phyloP scores from a whole-genome alignment of 1,140 invertebrate genomes.

The Zaprionus gabonicus region DNA sequence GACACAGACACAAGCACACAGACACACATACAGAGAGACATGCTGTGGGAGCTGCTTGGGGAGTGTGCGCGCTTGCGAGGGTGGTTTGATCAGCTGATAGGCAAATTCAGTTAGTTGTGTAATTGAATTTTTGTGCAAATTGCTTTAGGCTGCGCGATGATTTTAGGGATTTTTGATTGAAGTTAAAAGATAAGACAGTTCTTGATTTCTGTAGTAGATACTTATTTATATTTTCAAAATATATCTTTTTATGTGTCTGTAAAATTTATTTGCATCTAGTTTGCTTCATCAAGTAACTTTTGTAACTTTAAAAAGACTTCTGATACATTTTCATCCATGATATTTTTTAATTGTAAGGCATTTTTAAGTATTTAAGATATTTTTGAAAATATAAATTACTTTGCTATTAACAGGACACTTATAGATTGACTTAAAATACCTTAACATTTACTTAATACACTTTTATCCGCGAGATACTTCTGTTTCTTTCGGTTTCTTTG shows the following conservation, averaged over 20 bases:
- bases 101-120: not conserved
- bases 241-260: not conserved
- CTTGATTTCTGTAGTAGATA: not conserved
- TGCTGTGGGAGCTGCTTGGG: not conserved
- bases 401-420: not conserved
- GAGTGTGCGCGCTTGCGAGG: slow-evolving; percentile 20
- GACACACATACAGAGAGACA: slow-evolving; percentile 3
- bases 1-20: slow-evolving; percentile 8
- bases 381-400: not conserved
- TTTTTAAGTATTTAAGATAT: not conserved
- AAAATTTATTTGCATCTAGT: not conserved
- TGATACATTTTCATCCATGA: not conserved
- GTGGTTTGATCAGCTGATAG: not conserved
- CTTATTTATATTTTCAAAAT: not conserved
- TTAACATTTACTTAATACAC: not conserved
- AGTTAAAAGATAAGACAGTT: not conserved
- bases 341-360: not conserved
- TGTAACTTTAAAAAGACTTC: too few relatives aligned
- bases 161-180: not conserved
- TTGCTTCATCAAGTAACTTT: not conserved
- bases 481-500: not conserved
- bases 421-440: not conserved
- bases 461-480: not conserved
- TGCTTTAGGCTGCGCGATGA: not conserved
- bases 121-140: not conserved